Base-by-base conservation (phyloP, 2,797 vertebrate genomes). In the Myotis planiceps region DNA sequence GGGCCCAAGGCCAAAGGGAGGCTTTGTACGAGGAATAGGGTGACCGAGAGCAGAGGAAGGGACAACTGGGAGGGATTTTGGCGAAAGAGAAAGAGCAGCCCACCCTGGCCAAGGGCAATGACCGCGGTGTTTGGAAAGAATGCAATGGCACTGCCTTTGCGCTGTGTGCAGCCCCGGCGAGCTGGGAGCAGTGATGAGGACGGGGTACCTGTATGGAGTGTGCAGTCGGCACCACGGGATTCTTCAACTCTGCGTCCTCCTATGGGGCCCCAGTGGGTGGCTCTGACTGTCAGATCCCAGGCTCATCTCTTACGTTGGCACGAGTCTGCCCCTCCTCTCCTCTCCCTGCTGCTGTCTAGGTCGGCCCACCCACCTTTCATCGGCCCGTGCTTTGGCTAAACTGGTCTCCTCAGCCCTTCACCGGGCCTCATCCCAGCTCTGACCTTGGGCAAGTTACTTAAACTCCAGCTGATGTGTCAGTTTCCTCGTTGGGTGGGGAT, bases 141-240 rank as follows among this genome's bases (percentile, higher is more conserved):
- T 0, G 29, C 15, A 16, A 27, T 12, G 1, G 19, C 27, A 6
- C 4, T 3, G 32, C 23, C 39, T 21, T 53, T 23, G 15, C 9
- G 1, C 9, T 2, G 1, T 0, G 14, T 18, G 60, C 3, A 29
- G 29, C 23, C 13, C 18, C 1, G 18, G n/a, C 2, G 0, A 3
- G 9, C 12, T 0, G 5, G n/a, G 39, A 19, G n/a, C 51, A 4
- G 23, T 1, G 25, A 9, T 27, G 18, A 12, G 45, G 49, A 25
- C 29, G 32, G 12, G n/a, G 4, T 7, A 37, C 6, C 4, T 29
- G 21, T 10, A 9, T 0, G 6, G 21, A 27, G 69, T 71, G 13
- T 16, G 39, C 25, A 15, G 69, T 66, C 10, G 0, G n/a, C 63
- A 66, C 29, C 15, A 25, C 15, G 53, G 16, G 66, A 13, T 32